Conservation (phyloP, 2,797 vertebrate species). For the Kryptolebias ocellatus region DNA sequence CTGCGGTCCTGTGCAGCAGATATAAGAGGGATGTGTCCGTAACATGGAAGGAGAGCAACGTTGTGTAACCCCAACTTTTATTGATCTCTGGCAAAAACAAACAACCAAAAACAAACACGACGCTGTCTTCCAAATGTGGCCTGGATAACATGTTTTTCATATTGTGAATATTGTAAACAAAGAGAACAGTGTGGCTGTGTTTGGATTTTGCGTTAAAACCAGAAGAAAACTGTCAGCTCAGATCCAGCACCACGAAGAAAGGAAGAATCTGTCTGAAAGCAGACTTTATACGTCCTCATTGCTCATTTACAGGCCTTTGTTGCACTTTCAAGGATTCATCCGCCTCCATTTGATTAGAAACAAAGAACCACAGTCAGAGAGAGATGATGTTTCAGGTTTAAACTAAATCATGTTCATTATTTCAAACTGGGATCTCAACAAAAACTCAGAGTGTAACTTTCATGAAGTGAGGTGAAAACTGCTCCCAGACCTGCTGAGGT, state of each 20-base stretch:
- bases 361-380: background rate
- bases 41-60: background rate
- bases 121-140: background rate
- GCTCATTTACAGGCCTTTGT: background rate
- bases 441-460: no score
- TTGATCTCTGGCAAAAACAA: constrained; percentile 51
- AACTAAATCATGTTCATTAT: background rate
- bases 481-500: no score
- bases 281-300: constrained; percentile 21
- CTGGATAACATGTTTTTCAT: background rate
- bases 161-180: background rate
- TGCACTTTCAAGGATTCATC: constrained; percentile 19
- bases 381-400: background rate
- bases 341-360: background rate
- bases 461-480: no score
- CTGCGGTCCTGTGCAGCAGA: background rate
- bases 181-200: background rate
- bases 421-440: background rate
- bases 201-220: background rate
- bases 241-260: background rate
- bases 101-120: constrained; percentile 51
- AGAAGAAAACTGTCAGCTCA: background rate
- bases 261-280: no score
- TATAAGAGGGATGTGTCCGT: background rate
- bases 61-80: constrained; percentile 49